phyloP scores from a whole-genome alignment of 2,113 vertebrate genomes.

The Leuciscus idus region DNA sequence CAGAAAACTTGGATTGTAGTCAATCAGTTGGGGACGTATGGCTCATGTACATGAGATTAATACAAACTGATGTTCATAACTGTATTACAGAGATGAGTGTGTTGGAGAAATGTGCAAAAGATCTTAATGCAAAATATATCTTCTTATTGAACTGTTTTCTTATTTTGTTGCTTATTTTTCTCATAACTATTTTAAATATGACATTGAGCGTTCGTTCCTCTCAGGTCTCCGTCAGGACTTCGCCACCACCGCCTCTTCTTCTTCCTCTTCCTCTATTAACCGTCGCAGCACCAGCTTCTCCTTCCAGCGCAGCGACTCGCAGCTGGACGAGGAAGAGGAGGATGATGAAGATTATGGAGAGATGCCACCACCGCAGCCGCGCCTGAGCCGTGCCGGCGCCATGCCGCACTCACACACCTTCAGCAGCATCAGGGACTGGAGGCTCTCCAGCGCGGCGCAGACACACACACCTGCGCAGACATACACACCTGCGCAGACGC shows the following conservation, averaged over 20 bases:
- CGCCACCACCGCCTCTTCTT: constrained; percentile 79
- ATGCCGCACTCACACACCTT: constrained; percentile 91
- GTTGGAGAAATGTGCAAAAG: too few species aligned
- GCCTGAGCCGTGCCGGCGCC: constrained; percentile 81
- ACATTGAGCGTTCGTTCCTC: constrained; percentile 49
- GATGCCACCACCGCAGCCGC: constrained; percentile 84
- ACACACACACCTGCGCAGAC: constrained; percentile 58
- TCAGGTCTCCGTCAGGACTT: constrained; percentile 94
- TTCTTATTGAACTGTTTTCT: too few species aligned
- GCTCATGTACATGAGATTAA: too few species aligned
- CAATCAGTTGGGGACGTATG: too few species aligned
- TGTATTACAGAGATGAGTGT: too few species aligned
- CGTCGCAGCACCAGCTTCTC: constrained; percentile 84
- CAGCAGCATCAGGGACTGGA: constrained; percentile 89
- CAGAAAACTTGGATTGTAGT: too few species aligned
- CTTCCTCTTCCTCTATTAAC: constrained; percentile 76
- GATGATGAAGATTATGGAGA: constrained; percentile 86
- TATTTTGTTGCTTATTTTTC: too few species aligned
- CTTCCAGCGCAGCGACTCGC: constrained; percentile 77
- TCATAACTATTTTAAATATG: neutral
- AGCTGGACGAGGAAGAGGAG: constrained; percentile 84
- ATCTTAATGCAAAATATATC: too few species aligned
- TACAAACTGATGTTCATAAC: too few species aligned
- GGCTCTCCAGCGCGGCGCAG: constrained; percentile 10
- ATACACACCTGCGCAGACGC: constrained; percentile 55